Conservation (phyloP, 2,888 invertebrate species). For the Thera britannica region DNA sequence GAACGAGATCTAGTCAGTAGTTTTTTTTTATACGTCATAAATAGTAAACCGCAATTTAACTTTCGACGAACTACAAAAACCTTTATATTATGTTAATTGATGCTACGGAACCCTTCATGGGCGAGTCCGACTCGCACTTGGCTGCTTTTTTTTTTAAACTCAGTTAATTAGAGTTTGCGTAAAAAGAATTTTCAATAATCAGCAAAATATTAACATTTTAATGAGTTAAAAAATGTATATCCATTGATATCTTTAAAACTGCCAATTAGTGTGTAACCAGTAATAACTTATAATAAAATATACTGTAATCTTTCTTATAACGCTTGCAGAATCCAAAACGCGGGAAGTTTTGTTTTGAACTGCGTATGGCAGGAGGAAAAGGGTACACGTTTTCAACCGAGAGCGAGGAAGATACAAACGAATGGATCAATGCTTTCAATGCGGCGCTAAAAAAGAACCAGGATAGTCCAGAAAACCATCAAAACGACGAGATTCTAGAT, state of each 20-base stretch:
- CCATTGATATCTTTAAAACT: not conserved
- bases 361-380: conserved; percentile 94
- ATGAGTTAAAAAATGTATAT: not conserved
- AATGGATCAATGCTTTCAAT: conserved; percentile 93
- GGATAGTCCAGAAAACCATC: conserved; percentile 80
- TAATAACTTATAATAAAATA: conserved; percentile 5
- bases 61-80: too few species aligned
- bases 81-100: too few species aligned
- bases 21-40: too few species aligned
- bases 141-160: not conserved
- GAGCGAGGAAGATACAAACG: conserved; percentile 91
- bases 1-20: too few species aligned
- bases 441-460: conserved; percentile 91
- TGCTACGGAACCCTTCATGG: too few species aligned
- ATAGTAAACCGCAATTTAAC: too few species aligned
- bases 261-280: not conserved
- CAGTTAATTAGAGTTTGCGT: not conserved
- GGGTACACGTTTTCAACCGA: conserved; percentile 95
- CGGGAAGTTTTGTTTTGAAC: conserved; percentile 94
- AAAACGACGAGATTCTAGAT: conserved; percentile 89
- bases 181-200: not conserved
- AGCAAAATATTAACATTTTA: not conserved
- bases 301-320: not conserved
- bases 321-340: conserved; percentile 90
- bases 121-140: too few species aligned